Conservation (phyloP, 1,140 invertebrate genomes). For the Tenebrio molitor region DNA sequence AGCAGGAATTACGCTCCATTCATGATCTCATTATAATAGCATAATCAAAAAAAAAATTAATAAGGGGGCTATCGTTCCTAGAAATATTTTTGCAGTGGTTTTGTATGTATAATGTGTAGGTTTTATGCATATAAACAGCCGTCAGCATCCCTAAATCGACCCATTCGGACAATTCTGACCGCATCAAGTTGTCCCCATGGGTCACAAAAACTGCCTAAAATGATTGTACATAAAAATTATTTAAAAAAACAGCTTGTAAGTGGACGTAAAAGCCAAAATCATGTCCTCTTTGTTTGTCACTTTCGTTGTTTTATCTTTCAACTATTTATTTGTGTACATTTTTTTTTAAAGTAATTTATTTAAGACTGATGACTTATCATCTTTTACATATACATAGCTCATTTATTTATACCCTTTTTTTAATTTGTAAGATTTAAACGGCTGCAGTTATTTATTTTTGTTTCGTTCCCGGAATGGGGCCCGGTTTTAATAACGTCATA, state of each 20-base stretch:
- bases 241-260: conserved; percentile 41
- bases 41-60: conserved; percentile 56
- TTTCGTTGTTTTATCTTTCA: conserved; percentile 3
- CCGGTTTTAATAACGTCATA: background rate
- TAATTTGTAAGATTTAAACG: conserved; percentile 29
- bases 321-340: conserved; percentile 57
- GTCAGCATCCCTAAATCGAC: conserved; percentile 34
- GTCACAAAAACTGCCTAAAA: conserved; percentile 44
- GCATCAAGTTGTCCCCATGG: conserved; percentile 44
- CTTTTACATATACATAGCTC: conserved; percentile 48
- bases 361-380: conserved; percentile 63
- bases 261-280: conserved; percentile 44
- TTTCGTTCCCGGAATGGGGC: background rate
- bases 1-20: no score
- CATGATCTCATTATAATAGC: conserved; percentile 59
- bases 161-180: conserved; percentile 20
- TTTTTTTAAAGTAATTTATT: conserved; percentile 62
- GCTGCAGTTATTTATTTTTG: conserved; percentile 46
- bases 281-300: conserved; percentile 11
- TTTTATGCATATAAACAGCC: conserved; percentile 46
- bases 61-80: conserved; percentile 51
- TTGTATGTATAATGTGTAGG: conserved; percentile 53
- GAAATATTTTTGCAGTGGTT: conserved; percentile 62
- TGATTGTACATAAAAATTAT: conserved; percentile 50
- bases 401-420: conserved; percentile 52